phyloP scores from a whole-genome alignment of 2,888 invertebrate genomes.

The Cheilosia soror region DNA sequence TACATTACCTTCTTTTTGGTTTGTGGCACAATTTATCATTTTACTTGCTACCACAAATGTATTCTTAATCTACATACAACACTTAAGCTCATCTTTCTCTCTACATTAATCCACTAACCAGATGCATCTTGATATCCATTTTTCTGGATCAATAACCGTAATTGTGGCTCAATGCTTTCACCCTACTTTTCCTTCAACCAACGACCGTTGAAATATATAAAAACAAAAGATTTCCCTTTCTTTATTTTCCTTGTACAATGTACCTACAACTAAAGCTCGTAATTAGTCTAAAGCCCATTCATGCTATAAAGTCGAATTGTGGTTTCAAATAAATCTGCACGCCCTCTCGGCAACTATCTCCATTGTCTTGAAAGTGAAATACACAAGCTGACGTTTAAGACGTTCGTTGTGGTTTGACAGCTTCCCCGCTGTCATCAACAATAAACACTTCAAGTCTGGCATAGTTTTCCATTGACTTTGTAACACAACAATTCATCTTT shows the following conservation, averaged over 20 bases:
- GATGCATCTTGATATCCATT: conserved; percentile 51
- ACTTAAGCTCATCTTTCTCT: conserved; percentile 40
- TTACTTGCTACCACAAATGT: conserved; percentile 2
- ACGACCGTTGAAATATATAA: neutral
- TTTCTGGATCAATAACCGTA: conserved; percentile 58
- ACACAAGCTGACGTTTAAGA: conserved; percentile 29
- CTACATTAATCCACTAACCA: conserved; percentile 52
- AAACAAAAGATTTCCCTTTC: conserved; percentile 39
- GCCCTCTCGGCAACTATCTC: conserved; percentile 49
- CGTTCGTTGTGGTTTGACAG: conserved; percentile 62
- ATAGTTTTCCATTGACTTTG: conserved; percentile 46
- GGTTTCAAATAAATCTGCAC: conserved; percentile 39
- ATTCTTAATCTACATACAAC: neutral
- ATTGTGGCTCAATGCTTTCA: conserved; percentile 45
- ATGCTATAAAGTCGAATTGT: conserved; percentile 42
- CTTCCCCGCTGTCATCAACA: conserved; percentile 6
- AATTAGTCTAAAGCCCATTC: conserved; percentile 57
- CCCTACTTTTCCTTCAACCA: conserved; percentile 53
- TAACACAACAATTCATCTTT: conserved; percentile 36
- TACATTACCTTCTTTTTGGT: neutral
- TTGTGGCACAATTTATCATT: conserved; percentile 5
- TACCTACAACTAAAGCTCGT: neutral
- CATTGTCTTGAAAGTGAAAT: conserved; percentile 56
- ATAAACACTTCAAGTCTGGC: conserved; percentile 39
- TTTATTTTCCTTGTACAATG: neutral